Evolutionary conservation across 2,113 vertebrate genomes (phyloP), one percentile per base, ranked within the genome.

Genomic region (Axis porcinus): DNA sequence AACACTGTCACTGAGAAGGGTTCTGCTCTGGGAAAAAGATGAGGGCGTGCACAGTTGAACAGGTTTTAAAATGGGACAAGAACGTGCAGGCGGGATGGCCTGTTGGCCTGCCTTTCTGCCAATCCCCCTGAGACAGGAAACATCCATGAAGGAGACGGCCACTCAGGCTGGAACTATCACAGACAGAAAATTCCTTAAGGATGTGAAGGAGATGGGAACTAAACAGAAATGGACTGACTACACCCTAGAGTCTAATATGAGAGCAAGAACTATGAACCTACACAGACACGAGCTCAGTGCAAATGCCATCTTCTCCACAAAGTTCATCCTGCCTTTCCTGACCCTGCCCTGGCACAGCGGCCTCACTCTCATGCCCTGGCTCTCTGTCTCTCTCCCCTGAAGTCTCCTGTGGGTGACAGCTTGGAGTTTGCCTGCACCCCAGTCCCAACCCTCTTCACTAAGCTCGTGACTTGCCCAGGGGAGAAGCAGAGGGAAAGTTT

Each of bases 41-140:
- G 5, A 33, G 0, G n/a, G 28, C 1, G 0, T 12, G 78, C 16
- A 52, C 15, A 1, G 52, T 3, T 16, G 28, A 87, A 45, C 10
- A 52, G 11, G 23, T 14, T 70, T 28, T 60, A 83, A 11, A 67
- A 81, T 0, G 1, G 40, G 25, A 82, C 14, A 13, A 57, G 27
- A 79, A 52, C 0, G 0, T 17, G 15, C 9, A 67, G 27, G 30
- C 28, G 23, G 45, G 62, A 74, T 25, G 28, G 16, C 50, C 7
- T 55, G 45, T 1, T 4, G 13, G 8, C 19, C 70, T 25, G 7
- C 9, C 17, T 40, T 90, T 86, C 83, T 50, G 33, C 45, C 64
- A 67, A 9, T 4, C 76, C 12, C 60, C 91, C 40, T 23, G 19
- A 45, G 52, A 89, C 16, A 76, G 40, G 30, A 62, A 83, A 81